Percentiles rank a stretch among this genome's conserved stretches.
phyloP scores from a whole-genome alignment of 2,888 invertebrate genomes.

The Drepanosiphum platanoidis region DNA sequence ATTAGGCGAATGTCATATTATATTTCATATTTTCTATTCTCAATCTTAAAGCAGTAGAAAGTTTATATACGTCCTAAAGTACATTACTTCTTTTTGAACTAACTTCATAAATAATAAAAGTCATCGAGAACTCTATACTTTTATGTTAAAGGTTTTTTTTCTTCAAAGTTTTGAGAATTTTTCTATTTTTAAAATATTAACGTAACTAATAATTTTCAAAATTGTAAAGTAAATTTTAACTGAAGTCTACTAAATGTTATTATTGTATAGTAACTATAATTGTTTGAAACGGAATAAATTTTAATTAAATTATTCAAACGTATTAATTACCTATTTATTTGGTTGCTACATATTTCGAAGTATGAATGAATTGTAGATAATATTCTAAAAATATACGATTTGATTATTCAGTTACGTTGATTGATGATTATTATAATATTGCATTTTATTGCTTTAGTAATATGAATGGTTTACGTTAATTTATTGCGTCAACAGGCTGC shows the following conservation, averaged over 20 bases:
- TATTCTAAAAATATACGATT: no score
- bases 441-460: no score
- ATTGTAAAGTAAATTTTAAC: not conserved
- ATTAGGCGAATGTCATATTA: not conserved
- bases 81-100: slow-evolving; percentile 43
- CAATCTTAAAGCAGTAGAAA: slow-evolving; percentile 37
- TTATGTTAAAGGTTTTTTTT: slow-evolving; percentile 36
- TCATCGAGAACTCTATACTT: slow-evolving; percentile 13
- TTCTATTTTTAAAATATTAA: not conserved
- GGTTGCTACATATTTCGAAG: no score
- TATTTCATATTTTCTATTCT: slow-evolving; percentile 24
- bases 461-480: no score
- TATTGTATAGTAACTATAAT: not conserved
- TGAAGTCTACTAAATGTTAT: not conserved
- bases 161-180: slow-evolving; percentile 4
- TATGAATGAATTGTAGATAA: no score
- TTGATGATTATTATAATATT: no score
- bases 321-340: no score
- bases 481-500: no score
- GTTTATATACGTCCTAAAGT: slow-evolving; percentile 24
- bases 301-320: no score
- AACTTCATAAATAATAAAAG: slow-evolving; percentile 57
- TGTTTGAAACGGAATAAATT: no score
- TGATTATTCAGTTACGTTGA: no score
- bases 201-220: not conserved